A percentile compares a stretch with the other conserved stretches of the same genome.
Evolutionary conservation across 2,888 invertebrate genomes (phyloP).

Genomic region (Orthonevra nobilis): DNA sequence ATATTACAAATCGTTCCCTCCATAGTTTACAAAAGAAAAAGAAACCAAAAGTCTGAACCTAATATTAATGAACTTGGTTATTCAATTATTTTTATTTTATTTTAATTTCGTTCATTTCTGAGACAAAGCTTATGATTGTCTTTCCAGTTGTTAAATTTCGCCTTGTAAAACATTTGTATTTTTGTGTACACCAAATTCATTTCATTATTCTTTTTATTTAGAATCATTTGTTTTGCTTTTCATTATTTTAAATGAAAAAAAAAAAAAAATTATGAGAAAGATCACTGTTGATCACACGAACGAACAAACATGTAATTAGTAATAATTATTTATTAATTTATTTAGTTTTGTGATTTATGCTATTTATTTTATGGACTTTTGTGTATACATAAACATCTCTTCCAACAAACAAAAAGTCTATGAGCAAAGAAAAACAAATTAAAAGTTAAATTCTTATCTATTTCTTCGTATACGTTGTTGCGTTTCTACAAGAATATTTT

Average conservation of each 20-base stretch:
- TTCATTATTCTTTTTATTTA: constrained; percentile 29
- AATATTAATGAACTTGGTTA: constrained; percentile 33
- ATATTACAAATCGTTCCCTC: constrained; percentile 18
- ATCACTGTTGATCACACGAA: constrained; percentile 46
- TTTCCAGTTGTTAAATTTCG: constrained; percentile 20
- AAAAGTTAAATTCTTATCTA: constrained; percentile 6
- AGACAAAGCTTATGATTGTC: constrained; percentile 9
- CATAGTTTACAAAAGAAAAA: constrained; percentile 7
- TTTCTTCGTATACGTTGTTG: constrained; percentile 21
- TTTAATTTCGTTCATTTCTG: constrained; percentile 23
- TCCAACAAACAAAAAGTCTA: constrained; percentile 42
- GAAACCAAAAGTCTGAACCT: constrained; percentile 36
- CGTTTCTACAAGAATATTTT: constrained; percentile 22
- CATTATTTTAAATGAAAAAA: constrained; percentile 32
- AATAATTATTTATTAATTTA: constrained; percentile 61
- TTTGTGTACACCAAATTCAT: constrained; percentile 57
- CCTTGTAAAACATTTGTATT: constrained; percentile 45
- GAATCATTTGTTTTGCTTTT: constrained; percentile 25
- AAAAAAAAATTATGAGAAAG: constrained; percentile 13
- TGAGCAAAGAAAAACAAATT: too few relatives aligned
- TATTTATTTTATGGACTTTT: constrained; percentile 53
- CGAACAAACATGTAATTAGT: constrained; percentile 56
- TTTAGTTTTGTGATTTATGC: constrained; percentile 62
- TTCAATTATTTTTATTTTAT: constrained; percentile 19
- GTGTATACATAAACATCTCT: constrained; percentile 49